Evolutionary conservation across 2,113 vertebrate genomes (phyloP).

Genomic region (Benitochromis conjunctus): DNA sequence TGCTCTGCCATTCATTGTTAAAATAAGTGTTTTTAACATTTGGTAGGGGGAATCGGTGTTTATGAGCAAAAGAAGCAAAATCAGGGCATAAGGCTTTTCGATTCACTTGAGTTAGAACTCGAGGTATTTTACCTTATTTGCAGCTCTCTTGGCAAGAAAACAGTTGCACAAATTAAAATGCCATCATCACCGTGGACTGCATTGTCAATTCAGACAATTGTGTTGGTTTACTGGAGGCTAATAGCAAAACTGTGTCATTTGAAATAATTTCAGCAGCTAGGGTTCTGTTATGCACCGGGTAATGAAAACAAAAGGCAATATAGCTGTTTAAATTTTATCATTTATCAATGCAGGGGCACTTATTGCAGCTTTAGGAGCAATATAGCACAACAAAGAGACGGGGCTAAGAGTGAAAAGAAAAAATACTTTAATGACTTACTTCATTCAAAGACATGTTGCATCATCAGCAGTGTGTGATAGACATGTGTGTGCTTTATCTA

Average conservation of each 20-base stretch:
- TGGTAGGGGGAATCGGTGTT: background rate
- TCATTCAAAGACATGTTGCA: background rate
- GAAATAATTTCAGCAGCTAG: background rate
- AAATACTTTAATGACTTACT: background rate
- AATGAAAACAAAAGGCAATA: slow-evolving; percentile 13
- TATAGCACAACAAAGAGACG: background rate
- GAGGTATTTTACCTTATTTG: slow-evolving; percentile 16
- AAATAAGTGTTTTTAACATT: slow-evolving; percentile 20
- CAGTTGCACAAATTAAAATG: slow-evolving; percentile 12
- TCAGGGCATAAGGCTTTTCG: background rate
- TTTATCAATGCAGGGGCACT: slow-evolving; percentile 3
- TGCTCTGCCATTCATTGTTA: background rate
- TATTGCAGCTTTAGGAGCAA: background rate
- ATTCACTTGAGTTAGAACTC: background rate
- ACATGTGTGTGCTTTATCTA: background rate
- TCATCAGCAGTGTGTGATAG: background rate
- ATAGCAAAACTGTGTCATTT: slow-evolving; percentile 18
- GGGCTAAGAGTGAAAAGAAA: background rate
- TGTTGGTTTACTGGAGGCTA: slow-evolving; percentile 17
- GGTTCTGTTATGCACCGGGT: background rate
- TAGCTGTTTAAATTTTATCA: slow-evolving; percentile 3
- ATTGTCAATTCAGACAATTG: background rate
- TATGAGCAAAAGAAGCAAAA: background rate
- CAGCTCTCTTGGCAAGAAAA: background rate
- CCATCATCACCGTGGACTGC: background rate